Evolutionary conservation across 2,888 invertebrate species (phyloP).

Genomic region (Oligia latruncula): DNA sequence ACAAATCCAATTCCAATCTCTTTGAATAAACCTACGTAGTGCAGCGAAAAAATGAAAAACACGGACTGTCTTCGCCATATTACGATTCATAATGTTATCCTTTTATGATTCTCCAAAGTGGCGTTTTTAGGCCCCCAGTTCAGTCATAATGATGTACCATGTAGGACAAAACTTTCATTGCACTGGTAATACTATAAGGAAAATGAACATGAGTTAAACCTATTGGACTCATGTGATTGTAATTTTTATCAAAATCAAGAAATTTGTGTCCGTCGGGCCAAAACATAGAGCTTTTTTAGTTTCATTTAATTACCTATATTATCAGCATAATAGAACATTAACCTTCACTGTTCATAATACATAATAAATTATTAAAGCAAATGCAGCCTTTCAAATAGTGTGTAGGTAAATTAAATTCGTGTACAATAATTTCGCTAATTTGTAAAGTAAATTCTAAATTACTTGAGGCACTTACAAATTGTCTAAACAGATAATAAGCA

Average conservation of each 20-base stretch:
- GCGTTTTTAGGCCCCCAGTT: too few relatives aligned
- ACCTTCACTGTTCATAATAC: conserved; percentile 1
- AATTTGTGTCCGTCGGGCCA: too few relatives aligned
- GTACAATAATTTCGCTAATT: conserved; percentile 31
- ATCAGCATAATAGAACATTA: not conserved
- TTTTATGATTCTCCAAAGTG: too few relatives aligned
- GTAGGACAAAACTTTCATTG: too few relatives aligned
- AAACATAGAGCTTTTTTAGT: not conserved
- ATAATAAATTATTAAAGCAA: not conserved
- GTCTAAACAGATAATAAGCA: conserved; percentile 40
- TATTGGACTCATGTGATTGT: not conserved
- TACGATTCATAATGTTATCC: too few relatives aligned
- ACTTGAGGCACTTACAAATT: conserved; percentile 28
- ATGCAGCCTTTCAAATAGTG: not conserved
- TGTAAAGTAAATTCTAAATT: conserved; percentile 29
- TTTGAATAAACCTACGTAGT: too few relatives aligned
- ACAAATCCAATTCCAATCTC: too few relatives aligned
- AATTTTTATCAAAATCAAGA: not conserved
- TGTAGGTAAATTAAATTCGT: conserved; percentile 20
- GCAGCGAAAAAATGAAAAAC: too few relatives aligned
- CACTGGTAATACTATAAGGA: too few relatives aligned
- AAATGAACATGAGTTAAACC: not conserved
- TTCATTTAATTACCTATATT: not conserved
- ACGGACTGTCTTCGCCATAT: too few relatives aligned
- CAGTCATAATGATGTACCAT: not conserved